phyloP scores from a whole-genome alignment of 1,140 invertebrate species.

The Ptiloglossa arizonensis region DNA sequence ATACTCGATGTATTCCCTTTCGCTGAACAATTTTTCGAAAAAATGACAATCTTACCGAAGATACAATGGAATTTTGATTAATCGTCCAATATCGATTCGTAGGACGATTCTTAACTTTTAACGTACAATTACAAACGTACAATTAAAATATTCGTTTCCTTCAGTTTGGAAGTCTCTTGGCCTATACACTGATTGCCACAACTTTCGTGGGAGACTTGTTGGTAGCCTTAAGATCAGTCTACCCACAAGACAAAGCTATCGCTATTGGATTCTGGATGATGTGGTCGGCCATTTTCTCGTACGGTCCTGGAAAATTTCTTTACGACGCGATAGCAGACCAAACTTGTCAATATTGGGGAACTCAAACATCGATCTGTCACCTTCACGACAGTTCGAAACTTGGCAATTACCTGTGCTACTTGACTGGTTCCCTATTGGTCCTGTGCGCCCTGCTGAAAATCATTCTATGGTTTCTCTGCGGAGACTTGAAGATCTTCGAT shows the following conservation, averaged over 20 bases:
- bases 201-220: slow-evolving; percentile 83
- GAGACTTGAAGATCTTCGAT: slow-evolving; percentile 70
- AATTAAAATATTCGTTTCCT: too few species aligned
- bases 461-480: slow-evolving; percentile 66
- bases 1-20: too few species aligned
- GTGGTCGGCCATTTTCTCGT: slow-evolving; percentile 81
- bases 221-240: slow-evolving; percentile 82
- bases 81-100: too few species aligned
- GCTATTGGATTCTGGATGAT: slow-evolving; percentile 83
- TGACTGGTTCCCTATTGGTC: slow-evolving; percentile 67
- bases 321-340: slow-evolving; percentile 80
- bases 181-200: slow-evolving; percentile 73
- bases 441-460: slow-evolving; percentile 66
- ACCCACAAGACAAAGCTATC: slow-evolving; percentile 83
- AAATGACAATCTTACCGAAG: too few species aligned
- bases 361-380: slow-evolving; percentile 61
- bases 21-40: too few species aligned
- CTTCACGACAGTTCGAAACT: slow-evolving; percentile 69
- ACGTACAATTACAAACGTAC: too few species aligned
- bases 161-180: slow-evolving; percentile 68
- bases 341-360: slow-evolving; percentile 73
- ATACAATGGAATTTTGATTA: too few species aligned
- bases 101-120: too few species aligned
- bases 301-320: slow-evolving; percentile 82
- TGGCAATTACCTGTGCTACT: slow-evolving; percentile 72